Evolutionary conservation across 2,888 invertebrate genomes (phyloP), one percentile per base, ranked within the genome.

Genomic region (Phymatocera aterrima): DNA sequence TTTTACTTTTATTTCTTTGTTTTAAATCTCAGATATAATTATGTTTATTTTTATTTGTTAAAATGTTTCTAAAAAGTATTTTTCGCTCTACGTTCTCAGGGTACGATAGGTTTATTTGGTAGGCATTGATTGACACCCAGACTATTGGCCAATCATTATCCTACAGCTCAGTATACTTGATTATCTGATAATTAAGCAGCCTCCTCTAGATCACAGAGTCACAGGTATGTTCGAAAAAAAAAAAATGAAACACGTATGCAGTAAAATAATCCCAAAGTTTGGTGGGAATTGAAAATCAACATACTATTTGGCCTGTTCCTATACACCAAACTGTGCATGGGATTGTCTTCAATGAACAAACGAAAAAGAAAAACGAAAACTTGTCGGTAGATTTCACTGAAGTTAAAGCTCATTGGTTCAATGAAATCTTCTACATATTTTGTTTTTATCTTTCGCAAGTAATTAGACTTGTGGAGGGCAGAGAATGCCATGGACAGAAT

Each of bases 11-110:
- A n/a, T n/a, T n/a, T n/a, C n/a, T n/a, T n/a, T n/a, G n/a, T n/a
- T n/a, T n/a, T n/a, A n/a, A n/a, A n/a, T n/a, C n/a, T n/a, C n/a
- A 72, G 40, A 57, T 60, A 75, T 75, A 57, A 57, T 75, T 75
- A 75, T 75, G 40, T 57, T 75, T 75, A 75, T 75, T 10, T 24
- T 60, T 57, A 37, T 37, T 74, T 75, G 40, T 75, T 57, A 75
- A 48, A 12, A 51, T 51, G 51, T 21, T 75, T 75, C 21, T 24
- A 57, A 57, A 57, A 75, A 75, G 75, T 75, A 75, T 54, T 75
- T 21, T 60, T 51, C 18, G 15, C 51, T 48, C n/a, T 10, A 3
- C n/a, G n/a, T n/a, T n/a, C 15, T 57, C 2, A 24, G 57, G 28
- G 37, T 37, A 75, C 31, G 8, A 57, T 40, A 6, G 24, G 12